phyloP scores from a whole-genome alignment of 2,113 vertebrate genomes.

The Equus przewalskii region DNA sequence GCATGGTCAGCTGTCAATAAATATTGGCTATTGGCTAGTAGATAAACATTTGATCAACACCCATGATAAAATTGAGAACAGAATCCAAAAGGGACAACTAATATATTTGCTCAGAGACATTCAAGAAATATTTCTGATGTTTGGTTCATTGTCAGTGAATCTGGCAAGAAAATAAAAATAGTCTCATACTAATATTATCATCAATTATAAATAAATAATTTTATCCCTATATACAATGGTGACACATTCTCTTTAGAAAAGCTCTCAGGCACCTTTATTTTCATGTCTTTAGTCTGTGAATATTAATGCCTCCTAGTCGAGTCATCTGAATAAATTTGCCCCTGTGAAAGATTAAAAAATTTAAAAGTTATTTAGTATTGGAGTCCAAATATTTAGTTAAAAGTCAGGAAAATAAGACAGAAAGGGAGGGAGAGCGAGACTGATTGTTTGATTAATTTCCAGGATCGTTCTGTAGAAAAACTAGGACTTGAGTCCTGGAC shows the following conservation, averaged over 20 bases:
- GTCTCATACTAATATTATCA: not conserved
- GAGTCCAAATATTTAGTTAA: conserved; percentile 26
- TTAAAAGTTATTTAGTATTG: not conserved
- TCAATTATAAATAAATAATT: conserved; percentile 41
- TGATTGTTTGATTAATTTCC: not conserved
- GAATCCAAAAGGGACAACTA: not conserved
- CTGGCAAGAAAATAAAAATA: not conserved
- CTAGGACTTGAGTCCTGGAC: not conserved
- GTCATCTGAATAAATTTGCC: conserved; percentile 30
- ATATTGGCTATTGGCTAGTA: not conserved
- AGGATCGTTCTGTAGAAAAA: not conserved
- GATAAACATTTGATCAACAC: conserved; percentile 28
- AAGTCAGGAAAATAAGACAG: not conserved
- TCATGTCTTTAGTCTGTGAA: not conserved
- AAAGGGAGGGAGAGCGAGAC: not conserved
- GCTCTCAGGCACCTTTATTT: not conserved
- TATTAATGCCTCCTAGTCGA: not conserved
- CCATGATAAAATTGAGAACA: not conserved
- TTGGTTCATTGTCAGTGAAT: not conserved
- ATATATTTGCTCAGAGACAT: not conserved
- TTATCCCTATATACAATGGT: not conserved
- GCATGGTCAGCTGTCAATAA: not conserved
- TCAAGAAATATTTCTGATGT: not conserved
- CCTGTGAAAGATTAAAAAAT: conserved; percentile 16
- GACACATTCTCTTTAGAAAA: not conserved